phyloP scores from a whole-genome alignment of 2,888 invertebrate genomes.

The Melanargia galathea region DNA sequence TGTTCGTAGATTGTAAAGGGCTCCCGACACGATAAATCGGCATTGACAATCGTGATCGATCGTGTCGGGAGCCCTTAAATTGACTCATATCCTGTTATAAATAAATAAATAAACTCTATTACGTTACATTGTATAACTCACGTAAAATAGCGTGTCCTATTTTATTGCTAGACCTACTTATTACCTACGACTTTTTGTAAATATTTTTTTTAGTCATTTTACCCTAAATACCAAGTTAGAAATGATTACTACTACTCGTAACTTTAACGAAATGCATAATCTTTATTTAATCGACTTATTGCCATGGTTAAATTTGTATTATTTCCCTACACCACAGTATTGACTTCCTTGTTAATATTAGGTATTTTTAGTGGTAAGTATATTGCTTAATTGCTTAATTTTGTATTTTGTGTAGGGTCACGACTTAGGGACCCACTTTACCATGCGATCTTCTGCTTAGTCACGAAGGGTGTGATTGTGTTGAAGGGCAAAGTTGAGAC shows the following conservation, averaged over 20 bases:
- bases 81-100: slow-evolving; percentile 42
- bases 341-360: slow-evolving; percentile 75
- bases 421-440: slow-evolving; percentile 59
- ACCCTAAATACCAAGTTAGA: slow-evolving; percentile 43
- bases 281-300: slow-evolving; percentile 68
- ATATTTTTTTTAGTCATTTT: slow-evolving; percentile 68
- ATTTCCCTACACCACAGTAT: slow-evolving; percentile 74
- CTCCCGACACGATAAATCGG: too few species aligned
- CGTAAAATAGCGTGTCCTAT: slow-evolving; percentile 33
- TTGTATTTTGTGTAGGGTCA: slow-evolving; percentile 75
- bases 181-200: slow-evolving; percentile 56
- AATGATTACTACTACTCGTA: slow-evolving; percentile 45
- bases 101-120: slow-evolving; percentile 42
- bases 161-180: slow-evolving; percentile 24
- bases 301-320: slow-evolving; percentile 68
- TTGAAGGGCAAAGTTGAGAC: slow-evolving; percentile 72
- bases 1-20: slow-evolving; percentile 40
- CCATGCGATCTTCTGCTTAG: slow-evolving; percentile 76
- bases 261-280: slow-evolving; percentile 67
- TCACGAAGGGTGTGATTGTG: slow-evolving; percentile 70
- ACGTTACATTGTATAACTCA: slow-evolving; percentile 38
- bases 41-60: too few species aligned
- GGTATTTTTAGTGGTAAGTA: slow-evolving; percentile 67
- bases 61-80: too few species aligned
- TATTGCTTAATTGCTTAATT: slow-evolving; percentile 77